Percentiles rank a stretch among this genome's conserved stretches.
phyloP scores from a whole-genome alignment of 2,113 vertebrate species.

The Antechinus flavipes region DNA sequence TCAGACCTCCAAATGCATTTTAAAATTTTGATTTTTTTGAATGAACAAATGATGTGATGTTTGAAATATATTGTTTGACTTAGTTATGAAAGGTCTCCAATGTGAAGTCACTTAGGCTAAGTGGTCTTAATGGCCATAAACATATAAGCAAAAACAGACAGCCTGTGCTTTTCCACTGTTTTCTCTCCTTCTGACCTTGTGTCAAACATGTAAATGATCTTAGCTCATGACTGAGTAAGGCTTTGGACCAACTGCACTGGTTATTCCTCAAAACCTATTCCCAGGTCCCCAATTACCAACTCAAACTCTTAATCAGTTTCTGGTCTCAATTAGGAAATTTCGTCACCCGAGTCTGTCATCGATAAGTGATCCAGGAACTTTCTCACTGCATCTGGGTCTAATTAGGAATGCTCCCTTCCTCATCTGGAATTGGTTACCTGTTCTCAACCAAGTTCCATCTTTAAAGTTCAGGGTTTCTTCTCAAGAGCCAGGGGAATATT shows the following conservation, averaged over 20 bases:
- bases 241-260: not conserved
- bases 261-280: not conserved
- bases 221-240: not conserved
- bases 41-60: not conserved
- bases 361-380: not conserved
- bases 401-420: not conserved
- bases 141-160: not conserved
- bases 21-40: not conserved
- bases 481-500: too few relatives aligned
- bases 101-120: not conserved
- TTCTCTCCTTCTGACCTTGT: not conserved
- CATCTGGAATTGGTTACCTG: not conserved
- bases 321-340: not conserved
- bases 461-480: not conserved
- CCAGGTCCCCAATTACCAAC: not conserved
- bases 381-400: not conserved
- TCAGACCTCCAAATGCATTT: not conserved
- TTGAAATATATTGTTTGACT: not conserved
- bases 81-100: not conserved
- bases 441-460: not conserved
- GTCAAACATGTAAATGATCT: not conserved
- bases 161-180: not conserved
- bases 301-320: not conserved
- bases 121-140: not conserved
- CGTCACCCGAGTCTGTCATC: not conserved